Evolutionary conservation across 1,140 invertebrate genomes (phyloP).

Genomic region (Eriocheir sinensis): DNA sequence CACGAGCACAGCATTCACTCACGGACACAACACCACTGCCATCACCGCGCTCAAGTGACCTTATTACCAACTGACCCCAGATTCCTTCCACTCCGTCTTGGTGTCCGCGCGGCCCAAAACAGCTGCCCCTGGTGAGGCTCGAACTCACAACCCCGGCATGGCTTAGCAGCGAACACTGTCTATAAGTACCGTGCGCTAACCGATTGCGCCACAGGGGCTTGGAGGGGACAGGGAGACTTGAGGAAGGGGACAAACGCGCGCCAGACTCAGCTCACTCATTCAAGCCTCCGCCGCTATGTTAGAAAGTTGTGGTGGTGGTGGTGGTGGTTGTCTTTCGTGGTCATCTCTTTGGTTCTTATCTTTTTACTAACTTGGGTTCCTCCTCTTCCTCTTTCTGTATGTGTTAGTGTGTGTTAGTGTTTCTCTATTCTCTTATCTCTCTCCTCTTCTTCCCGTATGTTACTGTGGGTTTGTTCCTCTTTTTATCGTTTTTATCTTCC

Average conservation of each 20-base stretch:
- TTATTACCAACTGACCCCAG: neutral
- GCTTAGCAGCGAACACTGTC: constrained; percentile 66
- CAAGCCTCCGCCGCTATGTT: too few species aligned
- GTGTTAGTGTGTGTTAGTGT: neutral
- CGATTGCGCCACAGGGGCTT: constrained; percentile 67
- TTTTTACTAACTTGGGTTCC: neutral
- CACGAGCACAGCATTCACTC: neutral
- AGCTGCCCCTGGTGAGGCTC: constrained; percentile 64
- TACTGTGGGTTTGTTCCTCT: too few species aligned
- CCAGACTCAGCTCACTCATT: too few species aligned
- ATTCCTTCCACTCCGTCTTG: too few species aligned
- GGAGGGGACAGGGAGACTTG: neutral
- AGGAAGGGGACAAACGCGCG: too few species aligned
- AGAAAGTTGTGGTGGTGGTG: too few species aligned
- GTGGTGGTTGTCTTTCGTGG: too few species aligned
- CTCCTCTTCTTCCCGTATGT: too few species aligned
- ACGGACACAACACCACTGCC: neutral
- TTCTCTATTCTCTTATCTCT: too few species aligned
- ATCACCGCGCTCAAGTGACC: neutral
- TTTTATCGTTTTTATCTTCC: too few species aligned
- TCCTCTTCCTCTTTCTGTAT: neutral
- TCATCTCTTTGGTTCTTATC: too few species aligned
- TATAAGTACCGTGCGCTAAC: constrained; percentile 67
- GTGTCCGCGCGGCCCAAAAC: neutral
- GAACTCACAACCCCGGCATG: constrained; percentile 70